Conservation (phyloP, 2,888 invertebrate species). For the Plagiodera versicolora region DNA sequence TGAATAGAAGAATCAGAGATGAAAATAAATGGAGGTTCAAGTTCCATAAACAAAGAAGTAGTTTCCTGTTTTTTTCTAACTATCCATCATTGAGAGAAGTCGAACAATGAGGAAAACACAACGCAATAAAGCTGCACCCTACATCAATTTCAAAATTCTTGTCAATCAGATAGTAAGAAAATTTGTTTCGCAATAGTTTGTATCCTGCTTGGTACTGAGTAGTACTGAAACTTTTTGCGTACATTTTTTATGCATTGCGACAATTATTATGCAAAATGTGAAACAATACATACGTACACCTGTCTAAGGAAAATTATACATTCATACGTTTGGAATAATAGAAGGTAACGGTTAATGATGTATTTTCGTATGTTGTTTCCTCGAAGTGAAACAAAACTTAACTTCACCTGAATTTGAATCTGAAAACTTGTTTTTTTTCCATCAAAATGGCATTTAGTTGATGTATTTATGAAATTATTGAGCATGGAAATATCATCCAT, state of each 20-base stretch:
- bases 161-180: slow-evolving; percentile 9
- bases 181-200: slow-evolving; percentile 10
- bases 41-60: neutral
- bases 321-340: neutral
- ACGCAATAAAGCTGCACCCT: slow-evolving; percentile 11
- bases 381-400: too few species aligned
- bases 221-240: slow-evolving; percentile 15
- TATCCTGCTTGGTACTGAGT: slow-evolving; percentile 24
- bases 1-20: neutral
- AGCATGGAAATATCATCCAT: too few species aligned
- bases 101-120: neutral
- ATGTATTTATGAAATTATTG: too few species aligned
- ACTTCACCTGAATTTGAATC: too few species aligned
- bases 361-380: too few species aligned
- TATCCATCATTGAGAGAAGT: neutral
- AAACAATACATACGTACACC: slow-evolving; percentile 18
- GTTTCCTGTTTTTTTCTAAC: neutral
- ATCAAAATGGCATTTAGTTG: too few species aligned
- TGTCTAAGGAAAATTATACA: slow-evolving; percentile 12
- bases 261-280: slow-evolving; percentile 3
- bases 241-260: slow-evolving; percentile 8
- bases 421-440: too few species aligned
- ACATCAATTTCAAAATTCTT: slow-evolving; percentile 7
- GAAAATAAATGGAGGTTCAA: neutral
- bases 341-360: neutral